Evolutionary conservation across 2,888 invertebrate genomes (phyloP).

Genomic region (Helleia helle): DNA sequence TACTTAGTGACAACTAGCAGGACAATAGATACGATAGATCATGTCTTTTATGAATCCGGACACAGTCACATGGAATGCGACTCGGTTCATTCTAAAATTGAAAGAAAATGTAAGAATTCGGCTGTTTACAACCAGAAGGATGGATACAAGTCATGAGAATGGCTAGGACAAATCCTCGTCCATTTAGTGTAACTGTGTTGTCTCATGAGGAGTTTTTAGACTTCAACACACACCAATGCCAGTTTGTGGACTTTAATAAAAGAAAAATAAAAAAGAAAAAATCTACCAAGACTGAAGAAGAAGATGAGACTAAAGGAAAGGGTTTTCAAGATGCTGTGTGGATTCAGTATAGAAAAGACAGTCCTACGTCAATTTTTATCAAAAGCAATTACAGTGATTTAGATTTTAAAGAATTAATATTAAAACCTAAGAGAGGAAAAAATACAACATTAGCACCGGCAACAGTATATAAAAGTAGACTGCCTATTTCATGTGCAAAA

Average conservation of each 20-base stretch:
- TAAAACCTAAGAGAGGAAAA: neutral
- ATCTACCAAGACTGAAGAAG: neutral
- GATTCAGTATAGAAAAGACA: neutral
- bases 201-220: neutral
- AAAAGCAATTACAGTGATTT: neutral
- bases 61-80: conserved; percentile 5
- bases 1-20: neutral
- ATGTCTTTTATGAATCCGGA: conserved; percentile 3
- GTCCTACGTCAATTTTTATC: neutral
- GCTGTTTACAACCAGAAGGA: neutral
- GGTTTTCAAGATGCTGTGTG: neutral
- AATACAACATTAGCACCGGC: too few species aligned
- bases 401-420: neutral
- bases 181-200: neutral
- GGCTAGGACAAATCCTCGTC: neutral
- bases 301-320: neutral
- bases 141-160: neutral
- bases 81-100: neutral
- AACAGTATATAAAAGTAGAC: neutral
- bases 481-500: neutral
- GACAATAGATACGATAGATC: neutral
- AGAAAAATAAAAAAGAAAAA: neutral
- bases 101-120: conserved; percentile 9
- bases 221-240: neutral
- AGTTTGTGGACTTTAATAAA: too few species aligned